Evolutionary conservation across 35 echinoderm and acorn worm genomes (phyloP).

Genomic region (Eucidaris tribuloides): DNA sequence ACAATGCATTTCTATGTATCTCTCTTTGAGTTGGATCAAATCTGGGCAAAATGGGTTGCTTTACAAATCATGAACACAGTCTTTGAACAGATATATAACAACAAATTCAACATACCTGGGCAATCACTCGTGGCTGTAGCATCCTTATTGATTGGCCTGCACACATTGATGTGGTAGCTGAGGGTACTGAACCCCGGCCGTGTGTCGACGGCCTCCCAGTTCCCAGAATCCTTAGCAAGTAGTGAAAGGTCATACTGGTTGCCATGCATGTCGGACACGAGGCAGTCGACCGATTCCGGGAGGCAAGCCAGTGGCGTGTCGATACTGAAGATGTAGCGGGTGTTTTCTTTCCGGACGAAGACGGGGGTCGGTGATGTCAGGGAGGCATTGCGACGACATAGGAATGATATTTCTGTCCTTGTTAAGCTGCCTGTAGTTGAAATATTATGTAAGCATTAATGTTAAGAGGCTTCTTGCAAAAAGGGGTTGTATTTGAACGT

Average conservation of each 20-base stretch:
- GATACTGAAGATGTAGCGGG: slow-evolving; percentile 75
- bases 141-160: slow-evolving; percentile 63
- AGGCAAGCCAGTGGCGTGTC: slow-evolving; percentile 81
- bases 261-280: slow-evolving; percentile 69
- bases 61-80: too few relatives aligned
- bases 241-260: slow-evolving; percentile 97
- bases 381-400: slow-evolving; percentile 70
- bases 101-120: slow-evolving; percentile 57
- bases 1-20: too few relatives aligned
- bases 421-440: not conserved
- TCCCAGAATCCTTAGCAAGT: slow-evolving; percentile 76
- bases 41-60: too few relatives aligned
- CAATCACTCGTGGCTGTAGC: slow-evolving; percentile 32
- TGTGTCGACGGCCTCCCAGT: slow-evolving; percentile 97
- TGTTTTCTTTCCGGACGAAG: slow-evolving; percentile 53
- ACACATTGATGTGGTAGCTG: slow-evolving; percentile 95
- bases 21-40: too few relatives aligned
- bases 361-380: slow-evolving; percentile 6
- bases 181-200: slow-evolving; percentile 9
- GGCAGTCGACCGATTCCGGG: slow-evolving; percentile 91
- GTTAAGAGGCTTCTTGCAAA: not conserved
- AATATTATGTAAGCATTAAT: not conserved
- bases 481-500: too few relatives aligned
- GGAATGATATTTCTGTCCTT: slow-evolving; percentile 76
- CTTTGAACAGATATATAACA: too few relatives aligned